phyloP scores from a whole-genome alignment of 1,140 invertebrate genomes.

The Lepidostoma basale region DNA sequence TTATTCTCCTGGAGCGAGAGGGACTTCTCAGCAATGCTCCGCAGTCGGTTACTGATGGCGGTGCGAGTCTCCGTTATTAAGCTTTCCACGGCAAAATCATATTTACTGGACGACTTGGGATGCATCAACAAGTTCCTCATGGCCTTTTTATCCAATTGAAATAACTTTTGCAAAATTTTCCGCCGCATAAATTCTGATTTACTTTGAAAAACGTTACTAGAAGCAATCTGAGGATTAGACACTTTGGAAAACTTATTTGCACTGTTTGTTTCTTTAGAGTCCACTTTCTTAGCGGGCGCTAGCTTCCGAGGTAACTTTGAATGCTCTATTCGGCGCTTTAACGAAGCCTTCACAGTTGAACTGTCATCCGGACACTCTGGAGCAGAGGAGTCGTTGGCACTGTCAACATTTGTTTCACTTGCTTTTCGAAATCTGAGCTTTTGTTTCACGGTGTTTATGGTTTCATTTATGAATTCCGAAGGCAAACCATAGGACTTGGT shows the following conservation, averaged over 20 bases:
- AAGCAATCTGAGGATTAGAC: neutral
- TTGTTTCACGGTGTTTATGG: conserved; percentile 40
- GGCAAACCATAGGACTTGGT: conserved; percentile 10
- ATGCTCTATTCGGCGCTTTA: conserved; percentile 41
- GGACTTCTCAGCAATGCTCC: conserved; percentile 40
- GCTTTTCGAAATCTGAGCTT: conserved; percentile 38
- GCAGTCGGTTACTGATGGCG: conserved; percentile 23
- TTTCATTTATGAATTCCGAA: conserved; percentile 31
- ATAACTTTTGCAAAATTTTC: conserved; percentile 43
- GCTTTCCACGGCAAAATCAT: conserved; percentile 36
- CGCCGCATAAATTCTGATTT: conserved; percentile 39
- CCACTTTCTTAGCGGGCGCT: conserved; percentile 9
- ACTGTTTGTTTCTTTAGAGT: conserved; percentile 34
- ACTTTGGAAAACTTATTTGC: neutral
- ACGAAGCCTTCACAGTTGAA: conserved; percentile 20
- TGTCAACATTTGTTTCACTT: conserved; percentile 28
- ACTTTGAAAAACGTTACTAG: conserved; percentile 11
- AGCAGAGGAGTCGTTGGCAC: neutral
- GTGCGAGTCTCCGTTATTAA: conserved; percentile 39
- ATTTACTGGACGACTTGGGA: conserved; percentile 34
- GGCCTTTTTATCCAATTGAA: conserved; percentile 39
- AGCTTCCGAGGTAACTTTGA: conserved; percentile 32
- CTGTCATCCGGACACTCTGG: neutral
- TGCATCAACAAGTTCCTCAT: conserved; percentile 32
- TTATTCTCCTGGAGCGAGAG: conserved; percentile 33